These are phyloP conservation scores for Leptodactylus fuscus DNA, from an alignment of 2,113 vertebrate genomes.

Conservation along the genomic window DNA sequence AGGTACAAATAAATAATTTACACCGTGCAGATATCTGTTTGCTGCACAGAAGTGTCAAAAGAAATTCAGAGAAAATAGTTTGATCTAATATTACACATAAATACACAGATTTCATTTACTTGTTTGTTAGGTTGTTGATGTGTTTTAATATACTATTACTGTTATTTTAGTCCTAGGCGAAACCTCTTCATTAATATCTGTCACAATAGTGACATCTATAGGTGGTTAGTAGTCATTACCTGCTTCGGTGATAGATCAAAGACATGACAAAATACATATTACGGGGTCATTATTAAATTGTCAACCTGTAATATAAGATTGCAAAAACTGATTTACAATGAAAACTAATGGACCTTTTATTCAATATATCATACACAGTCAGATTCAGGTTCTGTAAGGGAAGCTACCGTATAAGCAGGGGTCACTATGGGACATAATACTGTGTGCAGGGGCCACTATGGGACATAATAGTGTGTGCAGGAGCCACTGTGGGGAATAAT, in stretches of 20 bases:
- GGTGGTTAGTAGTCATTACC: neutral
- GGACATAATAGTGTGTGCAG: no score
- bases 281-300: no score
- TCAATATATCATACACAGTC: no score
- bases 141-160: neutral
- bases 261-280: neutral
- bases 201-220: constrained; percentile 8
- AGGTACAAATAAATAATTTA: neutral
- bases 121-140: neutral
- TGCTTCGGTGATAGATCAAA: neutral
- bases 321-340: neutral
- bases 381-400: no score
- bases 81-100: neutral
- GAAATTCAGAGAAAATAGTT: neutral
- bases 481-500: no score
- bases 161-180: neutral
- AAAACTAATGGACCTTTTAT: neutral
- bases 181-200: neutral
- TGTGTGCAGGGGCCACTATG: no score
- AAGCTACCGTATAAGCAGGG: no score
- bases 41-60: neutral
- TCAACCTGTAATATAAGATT: no score
- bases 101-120: neutral
- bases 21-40: neutral
- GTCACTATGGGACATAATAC: no score